Evolutionary conservation across 2,888 invertebrate species (phyloP).

Genomic region (Lacanobia wlatinum): DNA sequence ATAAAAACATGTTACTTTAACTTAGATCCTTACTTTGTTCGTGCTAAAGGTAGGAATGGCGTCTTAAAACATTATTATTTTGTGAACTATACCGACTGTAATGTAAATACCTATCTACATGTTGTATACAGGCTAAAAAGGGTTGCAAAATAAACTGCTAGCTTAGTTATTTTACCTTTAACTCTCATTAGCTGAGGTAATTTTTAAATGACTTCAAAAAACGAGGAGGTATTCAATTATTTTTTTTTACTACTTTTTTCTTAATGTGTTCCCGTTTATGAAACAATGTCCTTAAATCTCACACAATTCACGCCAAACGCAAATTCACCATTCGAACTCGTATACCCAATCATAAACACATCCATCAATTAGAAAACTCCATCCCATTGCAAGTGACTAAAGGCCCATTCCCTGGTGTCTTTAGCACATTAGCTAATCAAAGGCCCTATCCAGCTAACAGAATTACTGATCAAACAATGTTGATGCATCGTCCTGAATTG

Average conservation of each 20-base stretch:
- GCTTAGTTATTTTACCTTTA: no score
- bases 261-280: no score
- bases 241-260: no score
- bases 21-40: slow-evolving; percentile 16
- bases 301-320: not conserved
- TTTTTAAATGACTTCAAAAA: no score
- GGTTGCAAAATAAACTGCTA: no score
- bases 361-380: not conserved
- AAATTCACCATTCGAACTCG: not conserved
- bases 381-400: not conserved
- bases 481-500: not conserved
- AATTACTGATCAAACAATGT: slow-evolving; percentile 21
- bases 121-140: no score
- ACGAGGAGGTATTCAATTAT: no score
- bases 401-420: not conserved
- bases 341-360: not conserved
- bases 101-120: not conserved
- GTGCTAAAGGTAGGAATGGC: slow-evolving; percentile 1
- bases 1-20: slow-evolving; percentile 38
- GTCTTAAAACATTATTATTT: slow-evolving; percentile 4
- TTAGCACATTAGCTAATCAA: slow-evolving; percentile 21
- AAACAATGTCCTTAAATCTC: no score
- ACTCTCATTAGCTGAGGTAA: no score
- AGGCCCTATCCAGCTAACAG: slow-evolving; percentile 12
- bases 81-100: not conserved